Conservation (phyloP, 2,888 invertebrate species). For the Drosophila glabriapex region DNA sequence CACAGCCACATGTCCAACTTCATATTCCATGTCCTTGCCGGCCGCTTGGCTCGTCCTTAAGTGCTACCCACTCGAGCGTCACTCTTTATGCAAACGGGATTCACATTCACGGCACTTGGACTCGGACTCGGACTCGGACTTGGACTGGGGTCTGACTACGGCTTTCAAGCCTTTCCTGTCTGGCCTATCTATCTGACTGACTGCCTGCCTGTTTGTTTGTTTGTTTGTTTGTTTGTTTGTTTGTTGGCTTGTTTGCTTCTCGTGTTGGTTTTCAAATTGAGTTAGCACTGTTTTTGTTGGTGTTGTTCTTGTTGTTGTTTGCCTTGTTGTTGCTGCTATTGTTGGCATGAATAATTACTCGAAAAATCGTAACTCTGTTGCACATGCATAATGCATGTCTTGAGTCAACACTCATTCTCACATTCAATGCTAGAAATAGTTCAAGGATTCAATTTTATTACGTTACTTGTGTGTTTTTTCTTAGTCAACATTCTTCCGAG, state of each 20-base stretch:
- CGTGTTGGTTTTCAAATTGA: conserved; percentile 58
- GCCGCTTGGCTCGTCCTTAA: conserved; percentile 61
- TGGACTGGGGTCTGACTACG: conserved; percentile 2
- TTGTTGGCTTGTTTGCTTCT: conserved; percentile 44
- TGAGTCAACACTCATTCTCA: conserved; percentile 37
- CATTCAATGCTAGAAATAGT: conserved; percentile 10
- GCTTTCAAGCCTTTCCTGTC: conserved; percentile 9
- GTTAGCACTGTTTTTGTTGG: conserved; percentile 53
- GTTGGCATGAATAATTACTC: conserved; percentile 68
- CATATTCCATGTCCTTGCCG: conserved; percentile 27
- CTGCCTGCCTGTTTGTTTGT: conserved; percentile 14
- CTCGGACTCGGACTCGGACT: neutral
- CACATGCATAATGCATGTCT: conserved; percentile 45
- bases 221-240: conserved; percentile 15
- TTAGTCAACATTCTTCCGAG: neutral
- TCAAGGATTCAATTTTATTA: conserved; percentile 7
- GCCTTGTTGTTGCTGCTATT: conserved; percentile 22
- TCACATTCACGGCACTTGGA: conserved; percentile 24
- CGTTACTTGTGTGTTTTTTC: neutral
- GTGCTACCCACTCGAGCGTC: conserved; percentile 77
- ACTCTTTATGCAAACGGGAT: conserved; percentile 63
- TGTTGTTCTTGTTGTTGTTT: conserved; percentile 7
- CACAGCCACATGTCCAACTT: conserved; percentile 42
- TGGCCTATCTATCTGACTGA: conserved; percentile 4
- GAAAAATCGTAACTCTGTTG: conserved; percentile 59